These are phyloP conservation scores for Hemaris fuciformis DNA, from an alignment of 2,888 invertebrate species.

Conservation along the genomic window DNA sequence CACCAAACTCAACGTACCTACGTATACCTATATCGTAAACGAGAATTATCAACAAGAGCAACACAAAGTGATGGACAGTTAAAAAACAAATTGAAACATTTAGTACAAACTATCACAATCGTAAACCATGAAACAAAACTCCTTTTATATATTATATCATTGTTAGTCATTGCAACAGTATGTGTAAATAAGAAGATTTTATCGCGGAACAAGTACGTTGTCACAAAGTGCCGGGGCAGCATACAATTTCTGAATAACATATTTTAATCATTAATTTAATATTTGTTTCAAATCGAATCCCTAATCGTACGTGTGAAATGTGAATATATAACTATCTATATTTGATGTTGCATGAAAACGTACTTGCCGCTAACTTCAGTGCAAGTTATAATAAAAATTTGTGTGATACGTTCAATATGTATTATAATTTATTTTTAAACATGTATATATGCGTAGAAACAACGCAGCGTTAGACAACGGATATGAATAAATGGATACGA, in stretches of 20 bases:
- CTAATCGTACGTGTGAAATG: not conserved
- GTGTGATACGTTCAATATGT: not conserved
- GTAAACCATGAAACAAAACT: slow-evolving; percentile 45
- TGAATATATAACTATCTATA: not conserved
- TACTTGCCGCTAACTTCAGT: slow-evolving; percentile 1
- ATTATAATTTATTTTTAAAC: slow-evolving; percentile 2
- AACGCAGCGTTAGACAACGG: not conserved
- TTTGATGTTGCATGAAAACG: not conserved
- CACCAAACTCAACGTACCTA: slow-evolving; percentile 49
- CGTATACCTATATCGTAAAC: slow-evolving; percentile 38
- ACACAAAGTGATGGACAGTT: slow-evolving; percentile 61
- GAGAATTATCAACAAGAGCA: slow-evolving; percentile 45
- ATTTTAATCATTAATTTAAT: not conserved
- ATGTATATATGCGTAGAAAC: slow-evolving; percentile 1
- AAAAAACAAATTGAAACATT: slow-evolving; percentile 70
- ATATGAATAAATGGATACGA: not conserved
- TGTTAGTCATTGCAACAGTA: slow-evolving; percentile 10
- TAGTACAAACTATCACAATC: slow-evolving; percentile 56
- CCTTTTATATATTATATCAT: slow-evolving; percentile 25
- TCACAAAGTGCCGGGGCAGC: not conserved
- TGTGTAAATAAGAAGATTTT: slow-evolving; percentile 2
- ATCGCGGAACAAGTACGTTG: slow-evolving; percentile 6
- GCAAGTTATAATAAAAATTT: slow-evolving; percentile 1
- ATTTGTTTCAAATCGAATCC: not conserved
- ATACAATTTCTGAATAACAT: not conserved